phyloP scores from a whole-genome alignment of 2,113 vertebrate species.

The Seriola rivoliana region DNA sequence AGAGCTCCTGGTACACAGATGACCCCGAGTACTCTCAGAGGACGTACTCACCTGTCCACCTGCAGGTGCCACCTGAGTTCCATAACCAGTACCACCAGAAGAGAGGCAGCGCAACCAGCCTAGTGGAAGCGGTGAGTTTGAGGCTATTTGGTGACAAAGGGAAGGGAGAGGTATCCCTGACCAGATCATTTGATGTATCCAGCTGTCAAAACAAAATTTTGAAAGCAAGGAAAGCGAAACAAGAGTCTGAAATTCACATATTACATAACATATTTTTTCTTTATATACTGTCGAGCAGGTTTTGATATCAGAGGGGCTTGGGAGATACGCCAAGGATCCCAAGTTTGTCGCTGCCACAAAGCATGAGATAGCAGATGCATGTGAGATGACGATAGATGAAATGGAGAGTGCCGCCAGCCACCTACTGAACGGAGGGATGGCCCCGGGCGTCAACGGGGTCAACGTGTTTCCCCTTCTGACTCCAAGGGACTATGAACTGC shows the following conservation, averaged over 20 bases:
- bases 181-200: background rate
- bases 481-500: conserved; percentile 91
- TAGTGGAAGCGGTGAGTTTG: conserved; percentile 95
- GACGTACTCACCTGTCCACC: conserved; percentile 91
- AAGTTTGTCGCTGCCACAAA: conserved; percentile 98
- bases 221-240: conserved; percentile 15
- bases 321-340: conserved; percentile 96
- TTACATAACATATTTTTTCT: conserved; percentile 7
- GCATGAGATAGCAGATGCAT: conserved; percentile 97
- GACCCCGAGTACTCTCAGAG: conserved; percentile 92
- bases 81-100: conserved; percentile 95
- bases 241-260: background rate
- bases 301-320: conserved; percentile 97
- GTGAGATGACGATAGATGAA: conserved; percentile 98
- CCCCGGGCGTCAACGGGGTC: conserved; percentile 86
- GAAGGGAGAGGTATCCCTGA: background rate
- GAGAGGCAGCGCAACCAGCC: conserved; percentile 95
- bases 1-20: conserved; percentile 98
- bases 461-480: conserved; percentile 87
- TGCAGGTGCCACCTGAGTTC: conserved; percentile 93
- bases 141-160: background rate
- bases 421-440: conserved; percentile 91
- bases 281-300: conserved; percentile 84
- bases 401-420: conserved; percentile 99
- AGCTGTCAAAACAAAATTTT: conserved; percentile 6